These are phyloP conservation scores for Coryphaenoides rupestris DNA, from an alignment of 2,113 vertebrate species.

Conservation along the genomic window DNA sequence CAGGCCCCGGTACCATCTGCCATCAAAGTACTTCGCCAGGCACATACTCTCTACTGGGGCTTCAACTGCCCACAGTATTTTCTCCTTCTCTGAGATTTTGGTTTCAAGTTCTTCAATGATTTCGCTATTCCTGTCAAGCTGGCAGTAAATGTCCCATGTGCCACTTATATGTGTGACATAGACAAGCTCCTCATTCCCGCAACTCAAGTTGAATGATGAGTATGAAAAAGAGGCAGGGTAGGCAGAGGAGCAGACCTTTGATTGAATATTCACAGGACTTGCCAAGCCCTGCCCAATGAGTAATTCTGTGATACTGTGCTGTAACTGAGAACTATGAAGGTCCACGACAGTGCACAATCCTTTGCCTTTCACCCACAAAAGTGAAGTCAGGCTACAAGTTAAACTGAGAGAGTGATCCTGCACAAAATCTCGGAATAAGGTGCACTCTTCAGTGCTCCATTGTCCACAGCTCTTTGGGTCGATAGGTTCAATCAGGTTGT, in stretches of 20 bases:
- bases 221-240: slow-evolving; percentile 79
- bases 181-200: slow-evolving; percentile 78
- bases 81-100: slow-evolving; percentile 61
- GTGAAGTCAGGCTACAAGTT: slow-evolving; percentile 72
- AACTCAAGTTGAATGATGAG: slow-evolving; percentile 76
- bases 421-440: slow-evolving; percentile 68
- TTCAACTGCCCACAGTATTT: slow-evolving; percentile 38
- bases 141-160: slow-evolving; percentile 83
- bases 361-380: slow-evolving; percentile 57
- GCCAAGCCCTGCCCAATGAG: slow-evolving; percentile 58
- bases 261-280: slow-evolving; percentile 24
- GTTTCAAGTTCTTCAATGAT: slow-evolving; percentile 68
- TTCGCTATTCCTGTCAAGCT: slow-evolving; percentile 79
- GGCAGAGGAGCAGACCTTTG: slow-evolving; percentile 48
- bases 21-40: slow-evolving; percentile 82
- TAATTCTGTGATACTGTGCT: slow-evolving; percentile 55
- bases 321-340: slow-evolving; percentile 65
- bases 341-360: slow-evolving; percentile 76
- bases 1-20: slow-evolving; percentile 80
- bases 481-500: slow-evolving; percentile 57
- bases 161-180: slow-evolving; percentile 77
- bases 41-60: slow-evolving; percentile 59
- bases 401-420: slow-evolving; percentile 41
- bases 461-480: slow-evolving; percentile 24
- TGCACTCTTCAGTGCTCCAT: slow-evolving; percentile 60